These are phyloP conservation scores for Galeopterus variegatus DNA, from an alignment of 2,113 vertebrate species.

Conservation along the genomic window DNA sequence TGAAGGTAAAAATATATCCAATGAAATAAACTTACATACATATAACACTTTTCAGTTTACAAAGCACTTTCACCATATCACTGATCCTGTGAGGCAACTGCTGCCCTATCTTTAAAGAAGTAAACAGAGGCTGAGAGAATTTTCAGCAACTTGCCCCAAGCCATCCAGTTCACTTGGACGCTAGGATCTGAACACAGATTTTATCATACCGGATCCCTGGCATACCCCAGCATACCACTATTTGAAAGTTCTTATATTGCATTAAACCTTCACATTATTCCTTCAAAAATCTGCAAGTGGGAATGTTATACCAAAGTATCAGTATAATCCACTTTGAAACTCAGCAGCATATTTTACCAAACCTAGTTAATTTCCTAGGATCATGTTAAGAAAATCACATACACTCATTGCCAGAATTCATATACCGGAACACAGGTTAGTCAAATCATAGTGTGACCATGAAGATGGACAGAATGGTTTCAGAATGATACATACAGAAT, in stretches of 20 bases:
- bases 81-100: no score
- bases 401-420: neutral
- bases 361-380: neutral
- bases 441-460: neutral
- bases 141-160: neutral
- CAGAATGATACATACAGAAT: neutral
- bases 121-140: neutral
- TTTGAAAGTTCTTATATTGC: neutral
- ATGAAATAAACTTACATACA: neutral
- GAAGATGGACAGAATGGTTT: neutral
- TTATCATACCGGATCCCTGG: no score
- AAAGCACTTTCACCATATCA: accelerated
- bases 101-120: neutral
- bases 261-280: neutral
- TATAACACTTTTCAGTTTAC: neutral
- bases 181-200: neutral
- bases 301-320: neutral
- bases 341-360: neutral
- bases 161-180: accelerated
- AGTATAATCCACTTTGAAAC: neutral
- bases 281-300: neutral
- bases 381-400: neutral
- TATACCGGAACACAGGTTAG: neutral
- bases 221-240: accelerated
- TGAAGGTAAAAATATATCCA: neutral